Evolutionary conservation across 2,888 invertebrate species (phyloP), one percentile per base, ranked within the genome.

Genomic region (Drosophila limbata): DNA sequence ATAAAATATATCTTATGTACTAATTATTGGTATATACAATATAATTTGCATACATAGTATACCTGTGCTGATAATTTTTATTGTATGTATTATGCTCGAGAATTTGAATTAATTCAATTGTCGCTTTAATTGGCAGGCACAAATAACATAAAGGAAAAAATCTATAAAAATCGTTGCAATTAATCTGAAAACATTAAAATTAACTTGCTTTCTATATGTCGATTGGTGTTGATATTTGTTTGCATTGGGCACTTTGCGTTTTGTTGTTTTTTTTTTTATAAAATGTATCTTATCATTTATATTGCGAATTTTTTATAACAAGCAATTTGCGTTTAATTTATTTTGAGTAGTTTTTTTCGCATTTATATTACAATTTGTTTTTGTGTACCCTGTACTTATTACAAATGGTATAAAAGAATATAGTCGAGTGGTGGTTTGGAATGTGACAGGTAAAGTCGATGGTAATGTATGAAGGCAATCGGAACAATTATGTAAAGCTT

Each of bases 101-200:
- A 47, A 71, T 73, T 69, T 57, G 55, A 40, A 35, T 66, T 62
- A 66, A 75, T 69, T 67, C 61, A 69, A 71, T 85, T 70, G 61
- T 48, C 56, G 64, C 47, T 67, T 72, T 86, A 77, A 83, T 88
- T 80, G 71, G 28, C 69, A 59, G 52, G 13, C 48, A 15, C 45
- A 60, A 66, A 79, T 56, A 60, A 65, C 60, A 62, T 31, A 3
- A 21, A 3, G n/a, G 10, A 33, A 52, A 65, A 52, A 62, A 61
- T 50, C 10, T 62, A 47, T n/a, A 37, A 59, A 60, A 53, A 47
- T 57, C 48, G 68, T 62, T 61, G 42, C n/a, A 64, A 78, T 64
- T 64, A 60, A 81, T 42, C 50, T 51, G 44, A 48, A 60, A 47
- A 31, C 74, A 67, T 67, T 50, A 55, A 73, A 78, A 78, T 78